A percentile compares a stretch with the other conserved stretches of the same genome.
These are phyloP conservation scores for Numenius arquata DNA, from an alignment of 2,113 vertebrate species.

Conservation along the genomic window DNA sequence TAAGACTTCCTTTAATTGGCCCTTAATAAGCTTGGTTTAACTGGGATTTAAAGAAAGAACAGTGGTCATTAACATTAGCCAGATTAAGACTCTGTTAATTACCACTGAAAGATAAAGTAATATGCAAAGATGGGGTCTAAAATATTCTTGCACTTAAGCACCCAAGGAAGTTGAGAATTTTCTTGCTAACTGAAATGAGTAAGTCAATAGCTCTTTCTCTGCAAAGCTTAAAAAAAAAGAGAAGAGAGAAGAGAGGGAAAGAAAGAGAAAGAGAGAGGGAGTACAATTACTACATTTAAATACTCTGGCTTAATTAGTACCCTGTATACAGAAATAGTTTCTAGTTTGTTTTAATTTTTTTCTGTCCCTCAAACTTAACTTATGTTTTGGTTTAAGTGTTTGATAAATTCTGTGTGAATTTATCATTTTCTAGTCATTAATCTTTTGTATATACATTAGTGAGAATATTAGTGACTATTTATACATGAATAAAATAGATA, in stretches of 20 bases:
- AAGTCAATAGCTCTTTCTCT: slow-evolving; percentile 22
- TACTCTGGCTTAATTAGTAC: neutral
- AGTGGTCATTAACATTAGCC: slow-evolving; percentile 84
- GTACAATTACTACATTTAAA: neutral
- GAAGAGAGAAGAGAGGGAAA: neutral
- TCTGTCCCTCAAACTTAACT: neutral
- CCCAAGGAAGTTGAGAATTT: slow-evolving; percentile 53
- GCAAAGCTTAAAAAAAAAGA: neutral
- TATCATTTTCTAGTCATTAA: neutral
- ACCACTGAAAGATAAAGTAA: slow-evolving; percentile 85
- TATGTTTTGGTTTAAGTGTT: neutral
- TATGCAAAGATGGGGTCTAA: slow-evolving; percentile 72
- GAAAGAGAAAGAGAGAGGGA: neutral
- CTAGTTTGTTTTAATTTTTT: neutral
- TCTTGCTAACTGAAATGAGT: slow-evolving; percentile 51
- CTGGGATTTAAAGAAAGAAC: slow-evolving; percentile 83
- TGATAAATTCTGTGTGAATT: neutral
- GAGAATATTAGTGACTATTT: neutral
- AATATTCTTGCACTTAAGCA: slow-evolving; percentile 67
- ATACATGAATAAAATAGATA: neutral
- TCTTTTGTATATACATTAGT: neutral
- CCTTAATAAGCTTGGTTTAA: slow-evolving; percentile 86
- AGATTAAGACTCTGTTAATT: slow-evolving; percentile 85
- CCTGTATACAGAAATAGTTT: neutral
- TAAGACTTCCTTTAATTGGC: slow-evolving; percentile 81